These are phyloP conservation scores for Dicycla oo DNA, from an alignment of 2,888 invertebrate species.

Conservation along the genomic window DNA sequence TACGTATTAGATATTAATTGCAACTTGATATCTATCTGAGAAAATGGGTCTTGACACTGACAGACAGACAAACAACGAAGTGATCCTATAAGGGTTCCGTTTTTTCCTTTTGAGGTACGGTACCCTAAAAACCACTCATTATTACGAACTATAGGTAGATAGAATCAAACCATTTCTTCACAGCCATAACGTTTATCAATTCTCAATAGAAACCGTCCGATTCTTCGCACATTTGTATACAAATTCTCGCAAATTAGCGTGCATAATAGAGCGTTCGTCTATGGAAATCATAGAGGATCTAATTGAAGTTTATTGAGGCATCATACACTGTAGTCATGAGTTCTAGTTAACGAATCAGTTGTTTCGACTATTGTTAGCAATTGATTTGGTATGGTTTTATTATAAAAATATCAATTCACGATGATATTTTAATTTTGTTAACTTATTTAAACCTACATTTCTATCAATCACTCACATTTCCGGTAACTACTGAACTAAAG, in stretches of 20 bases:
- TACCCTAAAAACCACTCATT: no score
- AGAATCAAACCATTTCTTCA: background rate
- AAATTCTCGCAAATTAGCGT: conserved; percentile 83
- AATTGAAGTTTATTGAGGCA: conserved; percentile 86
- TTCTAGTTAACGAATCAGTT: conserved; percentile 68
- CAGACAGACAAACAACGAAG: no score
- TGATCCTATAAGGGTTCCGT: no score
- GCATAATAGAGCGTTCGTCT: conserved; percentile 73
- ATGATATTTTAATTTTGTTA: no score
- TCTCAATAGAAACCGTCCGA: conserved; percentile 12
- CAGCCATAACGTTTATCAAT: background rate
- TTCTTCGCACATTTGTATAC: conserved; percentile 68
- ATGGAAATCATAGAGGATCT: conserved; percentile 83
- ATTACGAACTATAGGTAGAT: background rate
- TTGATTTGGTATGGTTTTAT: background rate
- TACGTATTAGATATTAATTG: no score
- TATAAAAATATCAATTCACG: background rate
- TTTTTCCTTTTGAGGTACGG: no score
- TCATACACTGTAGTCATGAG: conserved; percentile 75
- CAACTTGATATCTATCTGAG: no score
- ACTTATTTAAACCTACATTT: background rate
- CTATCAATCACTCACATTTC: conserved; percentile 28
- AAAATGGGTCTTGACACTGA: no score
- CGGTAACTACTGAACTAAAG: conserved; percentile 5
- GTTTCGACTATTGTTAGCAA: conserved; percentile 24